These are phyloP conservation scores for Drosophila ananassae DNA, from an alignment of 1,140 invertebrate genomes.

Conservation along the genomic window DNA sequence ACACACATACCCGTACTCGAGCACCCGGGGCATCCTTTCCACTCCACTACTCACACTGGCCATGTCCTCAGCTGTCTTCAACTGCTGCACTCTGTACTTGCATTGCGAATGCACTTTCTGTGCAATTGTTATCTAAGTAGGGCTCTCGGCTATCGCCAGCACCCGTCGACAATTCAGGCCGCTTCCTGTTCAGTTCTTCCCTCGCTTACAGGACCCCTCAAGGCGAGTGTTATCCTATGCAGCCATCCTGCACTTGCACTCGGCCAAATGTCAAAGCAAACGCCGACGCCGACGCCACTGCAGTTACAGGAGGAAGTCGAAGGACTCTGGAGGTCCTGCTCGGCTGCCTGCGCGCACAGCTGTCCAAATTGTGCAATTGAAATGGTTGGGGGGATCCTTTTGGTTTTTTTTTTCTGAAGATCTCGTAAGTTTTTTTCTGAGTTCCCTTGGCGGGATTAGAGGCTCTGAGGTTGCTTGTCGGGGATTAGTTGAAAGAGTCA, in stretches of 20 bases:
- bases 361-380: constrained; percentile 65
- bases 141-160: constrained; percentile 72
- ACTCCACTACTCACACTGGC: constrained; percentile 45
- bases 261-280: constrained; percentile 42
- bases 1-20: constrained; percentile 54
- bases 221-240: constrained; percentile 17
- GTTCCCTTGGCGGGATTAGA: constrained; percentile 23
- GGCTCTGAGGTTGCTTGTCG: neutral
- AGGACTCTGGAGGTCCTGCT: constrained; percentile 33
- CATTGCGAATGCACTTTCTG: constrained; percentile 55
- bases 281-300: constrained; percentile 46
- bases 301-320: constrained; percentile 23
- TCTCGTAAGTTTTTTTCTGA: neutral
- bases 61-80: constrained; percentile 28
- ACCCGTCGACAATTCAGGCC: constrained; percentile 15
- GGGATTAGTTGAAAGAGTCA: constrained; percentile 27
- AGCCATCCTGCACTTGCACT: constrained; percentile 26
- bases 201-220: constrained; percentile 52
- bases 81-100: constrained; percentile 28
- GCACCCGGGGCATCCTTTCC: constrained; percentile 44
- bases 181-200: constrained; percentile 58
- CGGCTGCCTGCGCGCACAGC: constrained; percentile 53
- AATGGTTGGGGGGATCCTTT: constrained; percentile 6
- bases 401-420: too few species aligned
- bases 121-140: constrained; percentile 72